Base-by-base conservation (phyloP, 2,797 vertebrate genomes). In the Cirrhinus mrigala region DNA sequence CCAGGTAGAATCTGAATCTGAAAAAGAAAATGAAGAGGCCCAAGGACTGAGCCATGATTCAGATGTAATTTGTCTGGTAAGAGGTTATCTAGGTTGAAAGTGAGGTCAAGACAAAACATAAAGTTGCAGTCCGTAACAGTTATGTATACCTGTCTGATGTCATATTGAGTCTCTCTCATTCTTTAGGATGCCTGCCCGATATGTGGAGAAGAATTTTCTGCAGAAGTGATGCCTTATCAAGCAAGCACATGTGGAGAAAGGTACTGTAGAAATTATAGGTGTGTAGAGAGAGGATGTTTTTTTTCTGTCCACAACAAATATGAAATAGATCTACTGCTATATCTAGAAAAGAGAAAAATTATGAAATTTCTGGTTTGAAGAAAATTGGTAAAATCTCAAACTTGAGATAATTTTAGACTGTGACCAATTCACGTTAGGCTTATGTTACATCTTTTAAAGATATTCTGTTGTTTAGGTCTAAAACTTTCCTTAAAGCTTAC, bases 191-290 rank as follows among this genome's bases (percentile, higher is more conserved):
- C 64, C 64, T 66, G 64, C 12, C 64, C 27, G 4, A 66, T 66
- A 80, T 80, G 62, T 52, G 62, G 78, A 27, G 40, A 80, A 29
- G 16, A 80, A 27, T 80, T 52, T 80, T 15, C 78, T 80, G 78
- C 78, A 8, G 78, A 68, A 18, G 48, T 80, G n/a, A 79, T 79
- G 54, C 76, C 54, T n/a, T 78, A 78, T 18, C 76, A 78, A 44
- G 56, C 62, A 54, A 82, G 81, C 48, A 27, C 81, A 73, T 82
- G 69, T 82, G 81, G 69, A 60, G 69, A 82, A 82, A 73, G 69
- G 81, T 82, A 82, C 20, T 70, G 48, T 71, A 82, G 27, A 74
- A 40, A 74, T 74, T 20, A 7, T 14, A 73, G 80, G 22, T 68
- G 52, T 71, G 20, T 82, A 71, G 54, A 7, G 66, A 58, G 24